Percentiles rank a stretch among this genome's conserved stretches.
Evolutionary conservation across 2,888 invertebrate species (phyloP).

Genomic region (Pseudococcus longispinus): DNA sequence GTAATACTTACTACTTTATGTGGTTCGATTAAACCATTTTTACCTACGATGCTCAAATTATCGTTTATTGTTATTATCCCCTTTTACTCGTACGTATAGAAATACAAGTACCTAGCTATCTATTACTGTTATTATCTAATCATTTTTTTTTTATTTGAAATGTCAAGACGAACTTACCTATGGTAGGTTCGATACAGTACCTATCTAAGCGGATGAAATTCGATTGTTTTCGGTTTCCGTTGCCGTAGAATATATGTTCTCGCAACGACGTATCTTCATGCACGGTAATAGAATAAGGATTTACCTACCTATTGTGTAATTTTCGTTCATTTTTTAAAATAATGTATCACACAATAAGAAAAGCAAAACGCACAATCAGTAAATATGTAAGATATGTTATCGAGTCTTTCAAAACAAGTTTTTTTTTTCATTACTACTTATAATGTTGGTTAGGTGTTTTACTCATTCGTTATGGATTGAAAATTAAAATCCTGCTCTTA

Average conservation of each 20-base stretch:
- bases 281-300: not conserved
- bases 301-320: no score
- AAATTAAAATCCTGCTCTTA: not conserved
- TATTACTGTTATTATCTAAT: no score
- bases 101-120: no score
- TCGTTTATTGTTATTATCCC: no score
- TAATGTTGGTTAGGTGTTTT: not conserved
- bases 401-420: conserved; percentile 21
- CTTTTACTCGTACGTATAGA: no score
- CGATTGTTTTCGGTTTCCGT: not conserved
- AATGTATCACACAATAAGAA: not conserved
- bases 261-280: not conserved
- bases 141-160: no score
- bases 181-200: no score
- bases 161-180: no score
- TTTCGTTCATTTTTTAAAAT: no score
- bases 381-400: not conserved
- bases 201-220: not conserved
- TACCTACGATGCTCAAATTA: no score
- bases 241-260: not conserved
- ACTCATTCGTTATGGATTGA: not conserved
- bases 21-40: no score
- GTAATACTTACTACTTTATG: no score
- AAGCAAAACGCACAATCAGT: conserved; percentile 6
- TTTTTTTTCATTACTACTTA: not conserved